Evolutionary conservation across 2,888 invertebrate genomes (phyloP), one percentile per base, ranked within the genome.

Genomic region (Drosophila fungiperda): DNA sequence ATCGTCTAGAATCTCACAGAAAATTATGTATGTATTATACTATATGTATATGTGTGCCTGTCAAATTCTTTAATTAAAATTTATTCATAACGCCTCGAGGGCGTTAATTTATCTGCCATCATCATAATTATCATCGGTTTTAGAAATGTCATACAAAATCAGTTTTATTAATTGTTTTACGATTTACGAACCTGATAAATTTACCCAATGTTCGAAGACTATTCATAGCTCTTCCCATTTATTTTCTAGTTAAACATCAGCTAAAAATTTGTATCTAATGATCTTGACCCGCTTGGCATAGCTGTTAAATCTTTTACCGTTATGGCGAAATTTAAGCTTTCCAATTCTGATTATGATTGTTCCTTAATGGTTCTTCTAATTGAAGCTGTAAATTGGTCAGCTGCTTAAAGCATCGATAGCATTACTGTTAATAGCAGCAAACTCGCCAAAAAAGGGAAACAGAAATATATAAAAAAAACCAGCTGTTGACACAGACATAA

Each of bases 101-200:
- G 89, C 77, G 83, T 86, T 75, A 84, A 82, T 89, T 87, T 84
- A 87, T 83, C 77, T 81, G 75, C 79, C 85, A 87, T 81, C 80
- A 74, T 54, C 65, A 76, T 78, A 67, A 81, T 81, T 60, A 77
- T 77, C 45, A 59, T 74, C 61, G 20, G 63, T 49, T 60, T 69
- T 17, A 62, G 54, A 64, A 82, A 73, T 89, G 84, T 87, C 87
- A 87, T 87, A 89, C 89, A 84, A 80, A 84, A 84, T 54, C 36
- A 26, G 36, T 53, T 77, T 80, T 79, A 83, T 87, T 85, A 76
- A 83, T 88, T 71, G 82, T 64, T 72, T 73, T 57, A 60, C 61
- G 65, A 72, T 74, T 76, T 60, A 45, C 54, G 42, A 58, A 64
- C 61, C 73, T 76, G 79, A 78, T 79, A 73, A 73, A 78, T 78